Percentiles rank a stretch among this genome's conserved stretches.
Evolutionary conservation across 2,113 vertebrate genomes (phyloP).

Genomic region (Chitala chitala): DNA sequence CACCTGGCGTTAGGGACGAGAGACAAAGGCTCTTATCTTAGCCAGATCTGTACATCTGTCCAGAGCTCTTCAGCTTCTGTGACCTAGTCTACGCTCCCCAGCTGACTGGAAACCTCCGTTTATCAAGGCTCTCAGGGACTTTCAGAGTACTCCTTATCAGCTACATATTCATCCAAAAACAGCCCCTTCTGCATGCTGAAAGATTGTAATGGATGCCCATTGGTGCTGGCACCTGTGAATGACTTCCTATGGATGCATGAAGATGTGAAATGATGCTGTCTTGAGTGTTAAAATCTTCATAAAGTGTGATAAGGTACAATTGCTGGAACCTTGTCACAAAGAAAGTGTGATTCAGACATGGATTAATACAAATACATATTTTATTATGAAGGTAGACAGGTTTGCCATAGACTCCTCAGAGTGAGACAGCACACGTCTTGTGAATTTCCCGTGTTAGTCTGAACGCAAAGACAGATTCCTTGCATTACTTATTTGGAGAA

Average conservation of each 20-base stretch:
- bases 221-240: too few species aligned
- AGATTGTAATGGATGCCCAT: not conserved
- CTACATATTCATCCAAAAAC: not conserved
- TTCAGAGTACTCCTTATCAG: too few species aligned
- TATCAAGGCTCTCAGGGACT: not conserved
- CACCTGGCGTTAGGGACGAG: constrained; percentile 6
- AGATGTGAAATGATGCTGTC: not conserved
- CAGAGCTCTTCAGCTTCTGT: not conserved
- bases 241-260: too few species aligned
- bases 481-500: not conserved
- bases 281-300: not conserved
- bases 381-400: constrained; percentile 13
- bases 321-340: not conserved
- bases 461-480: not conserved
- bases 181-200: not conserved
- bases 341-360: not conserved
- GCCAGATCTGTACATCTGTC: not conserved
- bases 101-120: not conserved
- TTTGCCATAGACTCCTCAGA: not conserved
- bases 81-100: not conserved
- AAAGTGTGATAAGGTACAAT: not conserved
- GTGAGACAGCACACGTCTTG: not conserved
- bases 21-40: not conserved
- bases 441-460: not conserved
- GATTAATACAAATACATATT: not conserved